These are phyloP conservation scores for Volucella bombylans DNA, from an alignment of 2,888 invertebrate species.

Conservation along the genomic window DNA sequence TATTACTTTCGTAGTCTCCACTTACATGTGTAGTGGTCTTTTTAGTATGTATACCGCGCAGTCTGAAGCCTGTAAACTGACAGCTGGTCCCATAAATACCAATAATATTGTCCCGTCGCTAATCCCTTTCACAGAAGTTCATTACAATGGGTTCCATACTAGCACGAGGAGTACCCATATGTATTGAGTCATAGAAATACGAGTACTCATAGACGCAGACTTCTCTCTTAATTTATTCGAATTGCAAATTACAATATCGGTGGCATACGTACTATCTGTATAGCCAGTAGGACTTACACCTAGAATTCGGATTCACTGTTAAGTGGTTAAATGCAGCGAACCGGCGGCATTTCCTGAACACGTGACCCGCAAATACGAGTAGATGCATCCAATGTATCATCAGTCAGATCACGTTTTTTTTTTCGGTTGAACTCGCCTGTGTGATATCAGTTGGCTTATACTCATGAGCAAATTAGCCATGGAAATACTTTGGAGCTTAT, in stretches of 20 bases:
- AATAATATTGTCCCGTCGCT: background rate
- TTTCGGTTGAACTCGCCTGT: background rate
- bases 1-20: conserved; percentile 17
- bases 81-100: conserved; percentile 33
- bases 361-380: conserved; percentile 67
- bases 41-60: conserved; percentile 1
- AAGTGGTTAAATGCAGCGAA: conserved; percentile 17
- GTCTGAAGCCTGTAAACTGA: conserved; percentile 10
- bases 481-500: conserved; percentile 24
- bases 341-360: conserved; percentile 64
- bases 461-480: background rate
- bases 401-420: conserved; percentile 62
- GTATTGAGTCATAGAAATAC: conserved; percentile 9
- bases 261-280: background rate
- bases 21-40: background rate
- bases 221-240: conserved; percentile 42
- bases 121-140: conserved; percentile 18
- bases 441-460: conserved; percentile 40
- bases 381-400: conserved; percentile 43
- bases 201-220: background rate
- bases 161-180: too few relatives aligned
- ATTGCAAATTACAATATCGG: conserved; percentile 10
- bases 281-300: background rate
- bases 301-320: conserved; percentile 2
- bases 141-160: conserved; percentile 15